Evolutionary conservation across 2,888 invertebrate species (phyloP), one percentile per base, ranked within the genome.

Genomic region (Volucella zonaria): DNA sequence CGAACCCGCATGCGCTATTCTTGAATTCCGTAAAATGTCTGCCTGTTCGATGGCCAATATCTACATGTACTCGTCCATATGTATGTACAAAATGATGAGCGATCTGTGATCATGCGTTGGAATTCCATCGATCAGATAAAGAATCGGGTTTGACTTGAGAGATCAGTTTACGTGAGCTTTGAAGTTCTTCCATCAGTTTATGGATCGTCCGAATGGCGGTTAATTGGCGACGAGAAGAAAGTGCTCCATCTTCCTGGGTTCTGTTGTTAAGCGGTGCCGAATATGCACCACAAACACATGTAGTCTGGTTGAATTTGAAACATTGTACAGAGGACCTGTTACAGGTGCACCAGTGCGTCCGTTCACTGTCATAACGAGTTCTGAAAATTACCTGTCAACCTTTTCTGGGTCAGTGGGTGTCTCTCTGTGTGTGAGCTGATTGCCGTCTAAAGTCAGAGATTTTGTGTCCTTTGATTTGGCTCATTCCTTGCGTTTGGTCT

Each of bases 361-460:
- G 66, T 66, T 59, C 47, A 76, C 67, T 73, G 67, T 85, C 81
- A 85, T 81, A 85, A 85, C 85, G 73, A 81, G 85, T 85, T 85
- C 64, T 52, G 67, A 64, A 85, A 85, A 85, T 85, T 85, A 52
- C 81, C 73, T 85, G 81, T 81, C 85, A 85, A 85, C 67, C 77
- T 73, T 81, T 85, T 85, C 68, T 85, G 81, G 85, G 85, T 85
- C 85, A 80, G 85, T 85, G 85, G 81, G 85, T 85, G 85, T 85
- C 81, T 31, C 6, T 67, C 67, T 76, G 6, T 61, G 49, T n/a
- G 62, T n/a, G 49, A 73, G 40, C 47, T 77, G 76, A 81, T 76
- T 71, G 47, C 66, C 59, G 45, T 66, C 23, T 18, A 47, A 40
- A 31, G 31, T 31, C 31, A 49, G 66, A 49, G 66, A 43, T n/a